Evolutionary conservation across 2,888 invertebrate genomes (phyloP), one percentile per base, ranked within the genome.

Genomic region (Drosophila barbarae): DNA sequence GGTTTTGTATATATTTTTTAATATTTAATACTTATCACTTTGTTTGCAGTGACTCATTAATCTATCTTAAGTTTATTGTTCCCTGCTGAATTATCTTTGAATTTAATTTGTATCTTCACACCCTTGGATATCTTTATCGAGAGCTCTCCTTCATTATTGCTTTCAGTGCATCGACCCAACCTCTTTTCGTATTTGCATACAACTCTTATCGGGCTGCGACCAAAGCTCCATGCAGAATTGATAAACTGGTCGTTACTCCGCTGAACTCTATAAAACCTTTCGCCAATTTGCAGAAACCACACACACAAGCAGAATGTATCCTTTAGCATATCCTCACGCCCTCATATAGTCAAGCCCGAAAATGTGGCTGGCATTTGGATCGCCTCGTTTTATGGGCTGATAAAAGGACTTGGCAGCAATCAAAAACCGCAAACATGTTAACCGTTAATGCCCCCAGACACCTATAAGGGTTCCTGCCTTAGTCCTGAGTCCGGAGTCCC

Each of bases 341-440:
- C 60, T 13, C 60, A 44, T 59, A 60, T 34, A 50, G 30, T 46
- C 21, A 18, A 21, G 42, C 49, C 59, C 59, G 36, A 47, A 36
- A 42, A 30, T 58, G 58, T 18, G 60, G 34, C 32, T 35, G 30
- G 47, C 69, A 59, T 46, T 65, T 44, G 53, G 70, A 69, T 39
- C 69, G 49, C 58, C 59, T 38, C 58, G 52, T 82, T 82, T 78
- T 78, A 72, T 78, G 65, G 38, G 74, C 74, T 74, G 73, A 75
- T 79, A 77, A 78, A 72, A 57, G 63, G 63, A 56, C 70, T 71
- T 79, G 65, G 75, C 52, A 77, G 69, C 79, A 79, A 79, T 79
- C 79, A 82, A 82, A 79, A 75, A 71, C 79, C 79, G 82, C 79
- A 79, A 63, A 82, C 82, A 80, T 80, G 79, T 82, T 80, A 80